Base-by-base conservation (phyloP, 1,140 invertebrate species). In the Drosophila murphyi region DNA sequence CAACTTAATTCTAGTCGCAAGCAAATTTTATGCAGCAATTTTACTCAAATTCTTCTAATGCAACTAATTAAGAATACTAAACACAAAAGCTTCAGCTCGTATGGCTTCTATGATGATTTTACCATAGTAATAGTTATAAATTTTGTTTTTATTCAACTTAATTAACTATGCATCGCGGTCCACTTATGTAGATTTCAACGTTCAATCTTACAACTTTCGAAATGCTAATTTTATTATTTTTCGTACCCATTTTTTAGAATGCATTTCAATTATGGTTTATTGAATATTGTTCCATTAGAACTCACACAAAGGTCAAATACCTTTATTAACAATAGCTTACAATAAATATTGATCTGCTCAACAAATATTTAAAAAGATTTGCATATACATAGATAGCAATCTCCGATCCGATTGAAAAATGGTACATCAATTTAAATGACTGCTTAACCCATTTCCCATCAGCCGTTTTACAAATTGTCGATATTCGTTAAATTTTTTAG, bases 1-100 rank as follows among this genome's bases (percentile, higher is more conserved):
- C 67, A 80, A 83, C 67, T 77, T 80, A 72, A 88, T 71, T 87
- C 82, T 87, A 87, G 82, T 87, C 82, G 83, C 82, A 88, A 86
- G 76, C 78, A 60, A 77, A 76, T 80, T 79, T 77, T 64, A 79
- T 88, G 80, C 83, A 88, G 85, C 72, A 80, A 88, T 87, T 72
- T 65, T 71, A 83, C 73, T 87, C 80, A 80, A 80, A 79, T 64
- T 88, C 73, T 76, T 72, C 54, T 67, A 73, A 76, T 78, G 48
- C 78, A 71, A 48, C 48, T 71, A 67, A 74, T 60, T 69, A 70
- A 45, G 32, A 52, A 63, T 47, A 60, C 55, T 52, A 64, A 71
- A 56, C 37, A 29, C 39, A 67, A 65, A 60, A 72, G 63, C 76
- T 60, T 68, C 28, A 47, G 32, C 34, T 47, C 41, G 41, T 39